phyloP scores from a whole-genome alignment of 2,113 vertebrate species.

The Gallinago media region DNA sequence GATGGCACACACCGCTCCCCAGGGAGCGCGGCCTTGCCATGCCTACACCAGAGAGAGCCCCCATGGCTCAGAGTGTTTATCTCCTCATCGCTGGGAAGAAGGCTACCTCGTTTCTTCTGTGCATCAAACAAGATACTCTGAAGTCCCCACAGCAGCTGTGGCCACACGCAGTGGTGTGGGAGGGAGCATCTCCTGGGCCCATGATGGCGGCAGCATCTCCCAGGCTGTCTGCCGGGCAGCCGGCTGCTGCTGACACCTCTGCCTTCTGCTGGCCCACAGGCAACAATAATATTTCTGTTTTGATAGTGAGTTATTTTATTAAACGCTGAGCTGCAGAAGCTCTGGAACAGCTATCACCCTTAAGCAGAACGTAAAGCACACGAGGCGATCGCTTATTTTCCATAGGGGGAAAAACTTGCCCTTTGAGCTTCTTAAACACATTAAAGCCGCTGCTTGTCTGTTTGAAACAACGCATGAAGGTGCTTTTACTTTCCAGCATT shows the following conservation, averaged over 20 bases:
- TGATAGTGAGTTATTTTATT: background rate
- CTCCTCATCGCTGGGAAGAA: background rate
- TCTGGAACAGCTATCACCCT: background rate
- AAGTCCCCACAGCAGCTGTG: background rate
- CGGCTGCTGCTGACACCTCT: background rate
- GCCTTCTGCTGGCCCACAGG: background rate
- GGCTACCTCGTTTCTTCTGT: background rate
- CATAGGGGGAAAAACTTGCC: constrained; percentile 24
- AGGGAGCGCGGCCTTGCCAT: background rate
- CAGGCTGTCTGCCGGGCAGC: background rate
- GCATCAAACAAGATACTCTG: background rate
- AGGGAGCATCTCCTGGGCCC: background rate
- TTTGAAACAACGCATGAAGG: background rate
- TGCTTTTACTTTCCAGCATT: constrained; percentile 12
- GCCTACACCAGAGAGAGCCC: background rate
- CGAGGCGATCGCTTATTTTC: background rate
- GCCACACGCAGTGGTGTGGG: accelerated
- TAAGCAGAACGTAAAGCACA: background rate
- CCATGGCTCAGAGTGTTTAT: constrained; percentile 7
- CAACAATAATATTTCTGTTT: background rate
- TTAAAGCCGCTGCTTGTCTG: constrained; percentile 24
- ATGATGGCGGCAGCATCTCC: background rate
- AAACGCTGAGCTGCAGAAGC: constrained; percentile 13
- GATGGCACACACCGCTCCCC: background rate
- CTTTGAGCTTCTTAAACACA: constrained; percentile 20